phyloP scores from a whole-genome alignment of 2,888 invertebrate species.

The Cryptops parisi region DNA sequence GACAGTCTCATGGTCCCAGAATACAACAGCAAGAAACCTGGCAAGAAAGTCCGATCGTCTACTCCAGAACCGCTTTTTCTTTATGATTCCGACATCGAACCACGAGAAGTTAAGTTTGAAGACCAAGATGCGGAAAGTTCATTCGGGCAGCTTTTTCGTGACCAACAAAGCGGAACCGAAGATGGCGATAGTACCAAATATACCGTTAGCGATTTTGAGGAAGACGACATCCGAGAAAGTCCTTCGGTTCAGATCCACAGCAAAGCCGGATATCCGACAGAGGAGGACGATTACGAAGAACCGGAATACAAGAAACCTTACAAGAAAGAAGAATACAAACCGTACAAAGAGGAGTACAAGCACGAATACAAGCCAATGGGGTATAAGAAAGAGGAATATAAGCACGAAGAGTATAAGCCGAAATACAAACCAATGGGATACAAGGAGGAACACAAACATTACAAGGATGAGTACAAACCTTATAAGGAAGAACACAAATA shows the following conservation, averaged over 20 bases:
- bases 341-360: constrained; percentile 8
- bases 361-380: constrained; percentile 3
- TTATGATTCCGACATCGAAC: too few species aligned
- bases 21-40: too few species aligned
- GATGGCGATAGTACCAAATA: too few species aligned
- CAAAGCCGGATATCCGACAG: background rate
- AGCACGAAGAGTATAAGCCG: background rate
- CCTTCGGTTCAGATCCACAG: background rate
- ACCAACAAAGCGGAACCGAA: too few species aligned
- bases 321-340: constrained; percentile 1
- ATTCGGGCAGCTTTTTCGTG: too few species aligned
- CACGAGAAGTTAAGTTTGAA: too few species aligned
- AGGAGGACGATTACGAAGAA: constrained; percentile 3
- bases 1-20: too few species aligned
- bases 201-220: too few species aligned
- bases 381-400: background rate
- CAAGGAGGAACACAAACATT: constrained; percentile 1
- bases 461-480: constrained; percentile 5
- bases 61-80: too few species aligned
- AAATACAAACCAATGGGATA: constrained; percentile 3
- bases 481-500: too few species aligned
- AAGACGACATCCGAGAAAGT: background rate
- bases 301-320: background rate
- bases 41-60: too few species aligned
- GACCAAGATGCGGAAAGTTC: too few species aligned